These are phyloP conservation scores for Ammospiza maritima DNA, from an alignment of 2,797 vertebrate genomes.

Conservation along the genomic window DNA sequence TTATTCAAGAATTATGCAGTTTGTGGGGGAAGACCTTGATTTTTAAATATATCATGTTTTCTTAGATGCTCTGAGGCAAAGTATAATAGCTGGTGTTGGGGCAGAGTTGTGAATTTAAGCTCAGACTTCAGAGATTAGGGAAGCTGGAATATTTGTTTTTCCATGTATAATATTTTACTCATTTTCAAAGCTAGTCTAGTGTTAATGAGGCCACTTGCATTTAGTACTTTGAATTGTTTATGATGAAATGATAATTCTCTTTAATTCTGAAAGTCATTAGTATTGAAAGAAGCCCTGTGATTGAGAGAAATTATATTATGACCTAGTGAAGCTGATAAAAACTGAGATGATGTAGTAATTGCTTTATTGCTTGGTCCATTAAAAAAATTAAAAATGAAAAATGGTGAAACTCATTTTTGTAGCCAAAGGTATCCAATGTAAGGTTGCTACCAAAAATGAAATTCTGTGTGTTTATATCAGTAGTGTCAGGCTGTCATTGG, in stretches of 20 bases:
- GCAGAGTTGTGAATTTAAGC: not conserved
- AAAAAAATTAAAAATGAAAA: rapidly evolving
- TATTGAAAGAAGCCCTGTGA: conserved; percentile 1
- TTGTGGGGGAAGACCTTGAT: not conserved
- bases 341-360: not conserved
- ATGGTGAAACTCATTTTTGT: not conserved
- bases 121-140: not conserved
- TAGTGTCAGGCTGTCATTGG: not conserved
- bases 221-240: conserved; percentile 20
- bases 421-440: not conserved
- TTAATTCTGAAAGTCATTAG: not conserved
- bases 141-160: conserved; percentile 10
- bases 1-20: not conserved
- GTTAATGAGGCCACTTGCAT: conserved; percentile 28
- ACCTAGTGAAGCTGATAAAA: not conserved
- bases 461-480: not conserved
- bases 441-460: not conserved
- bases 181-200: too few species aligned
- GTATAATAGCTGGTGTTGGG: not conserved
- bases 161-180: not conserved
- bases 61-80: not conserved
- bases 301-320: not conserved
- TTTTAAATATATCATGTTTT: not conserved
- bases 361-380: not conserved
- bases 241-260: conserved; percentile 17